Evolutionary conservation across 2,797 vertebrate species (phyloP).

Genomic region (Enteromius unitaeniatus): DNA sequence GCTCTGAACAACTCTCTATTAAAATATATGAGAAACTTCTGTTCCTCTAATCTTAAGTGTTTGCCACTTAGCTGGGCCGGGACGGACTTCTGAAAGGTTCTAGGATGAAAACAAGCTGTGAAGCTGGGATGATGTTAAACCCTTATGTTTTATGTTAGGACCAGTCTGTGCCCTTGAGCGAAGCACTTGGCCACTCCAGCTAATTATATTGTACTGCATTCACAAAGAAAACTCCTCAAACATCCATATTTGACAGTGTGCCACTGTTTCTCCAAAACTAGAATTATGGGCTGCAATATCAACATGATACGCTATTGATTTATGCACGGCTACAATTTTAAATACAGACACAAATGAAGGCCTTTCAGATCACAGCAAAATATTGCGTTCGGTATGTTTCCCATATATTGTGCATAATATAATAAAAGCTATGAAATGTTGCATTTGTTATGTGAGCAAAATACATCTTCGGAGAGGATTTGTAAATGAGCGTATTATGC

Average conservation of each 20-base stretch:
- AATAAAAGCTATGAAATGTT: slow-evolving; percentile 29
- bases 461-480: slow-evolving; percentile 32
- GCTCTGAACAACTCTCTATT: slow-evolving; percentile 35
- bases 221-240: slow-evolving; percentile 12
- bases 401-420: background rate
- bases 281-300: slow-evolving; percentile 17
- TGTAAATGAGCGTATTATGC: slow-evolving; percentile 47
- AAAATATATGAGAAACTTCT: slow-evolving; percentile 48
- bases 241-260: slow-evolving; percentile 17
- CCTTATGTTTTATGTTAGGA: slow-evolving; percentile 45
- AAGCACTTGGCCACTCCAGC: slow-evolving; percentile 37
- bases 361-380: slow-evolving; percentile 2
- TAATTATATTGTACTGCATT: slow-evolving; percentile 44
- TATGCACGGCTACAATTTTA: slow-evolving; percentile 8
- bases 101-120: slow-evolving; percentile 47
- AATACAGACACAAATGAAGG: slow-evolving; percentile 12
- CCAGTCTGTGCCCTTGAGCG: slow-evolving; percentile 30
- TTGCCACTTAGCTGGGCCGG: slow-evolving; percentile 38
- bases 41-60: slow-evolving; percentile 42
- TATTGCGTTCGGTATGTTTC: background rate
- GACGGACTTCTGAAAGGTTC: slow-evolving; percentile 42
- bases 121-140: slow-evolving; percentile 43
- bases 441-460: slow-evolving; percentile 20
- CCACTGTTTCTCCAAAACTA: slow-evolving; percentile 29
- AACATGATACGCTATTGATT: slow-evolving; percentile 31